Conservation (phyloP, 2,888 invertebrate species). For the Caenorhabditis auriculariae region DNA sequence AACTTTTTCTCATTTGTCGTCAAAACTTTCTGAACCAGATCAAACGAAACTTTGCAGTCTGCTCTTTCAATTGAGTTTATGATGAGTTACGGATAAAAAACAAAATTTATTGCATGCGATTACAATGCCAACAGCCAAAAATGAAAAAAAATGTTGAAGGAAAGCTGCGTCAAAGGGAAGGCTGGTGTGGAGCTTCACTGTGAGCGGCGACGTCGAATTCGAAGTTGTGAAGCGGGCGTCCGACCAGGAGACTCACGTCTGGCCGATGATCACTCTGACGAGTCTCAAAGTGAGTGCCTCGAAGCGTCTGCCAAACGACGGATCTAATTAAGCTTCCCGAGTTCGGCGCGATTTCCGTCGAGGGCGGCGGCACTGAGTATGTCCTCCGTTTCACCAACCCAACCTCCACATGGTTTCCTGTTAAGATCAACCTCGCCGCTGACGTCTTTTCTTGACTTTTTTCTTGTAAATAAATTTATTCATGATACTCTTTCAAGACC, state of each 20-base stretch:
- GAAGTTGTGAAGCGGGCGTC: slow-evolving; percentile 43
- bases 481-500: no score
- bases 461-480: not conserved
- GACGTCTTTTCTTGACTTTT: slow-evolving; percentile 6
- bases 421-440: slow-evolving; percentile 34
- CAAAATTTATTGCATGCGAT: no score
- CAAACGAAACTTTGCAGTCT: no score
- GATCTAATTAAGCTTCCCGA: slow-evolving; percentile 53
- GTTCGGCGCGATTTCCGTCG: slow-evolving; percentile 31
- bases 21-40: no score
- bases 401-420: slow-evolving; percentile 45
- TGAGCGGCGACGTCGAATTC: slow-evolving; percentile 53
- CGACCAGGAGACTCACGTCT: slow-evolving; percentile 42
- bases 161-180: slow-evolving; percentile 34
- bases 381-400: slow-evolving; percentile 50
- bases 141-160: no score
- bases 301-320: no score
- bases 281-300: slow-evolving; percentile 44
- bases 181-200: slow-evolving; percentile 53
- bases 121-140: no score
- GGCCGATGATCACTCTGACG: slow-evolving; percentile 53
- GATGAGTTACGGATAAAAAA: no score
- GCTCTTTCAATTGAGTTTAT: no score
- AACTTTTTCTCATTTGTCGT: no score
- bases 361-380: slow-evolving; percentile 44